Percentiles rank a stretch among this genome's conserved stretches.
phyloP scores from a whole-genome alignment of 2,113 vertebrate species.

The Pionites leucogaster region DNA sequence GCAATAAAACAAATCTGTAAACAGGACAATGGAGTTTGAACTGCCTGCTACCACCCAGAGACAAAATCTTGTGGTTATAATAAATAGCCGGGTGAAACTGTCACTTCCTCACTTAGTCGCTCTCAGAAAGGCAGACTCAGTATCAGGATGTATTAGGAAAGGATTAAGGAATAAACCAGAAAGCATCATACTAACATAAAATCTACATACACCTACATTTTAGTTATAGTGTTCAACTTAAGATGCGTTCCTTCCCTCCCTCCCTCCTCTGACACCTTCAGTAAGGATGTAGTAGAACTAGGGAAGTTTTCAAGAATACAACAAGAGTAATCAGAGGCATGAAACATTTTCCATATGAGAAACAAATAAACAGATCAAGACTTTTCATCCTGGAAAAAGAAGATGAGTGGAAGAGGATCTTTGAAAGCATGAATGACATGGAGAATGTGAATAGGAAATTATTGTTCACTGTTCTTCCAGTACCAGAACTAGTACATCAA shows the following conservation, averaged over 20 bases:
- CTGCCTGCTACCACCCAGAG: background rate
- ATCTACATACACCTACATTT: background rate
- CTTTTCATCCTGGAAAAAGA: background rate
- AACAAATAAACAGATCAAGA: background rate
- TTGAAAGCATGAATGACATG: constrained; percentile 26
- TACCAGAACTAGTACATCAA: constrained; percentile 1
- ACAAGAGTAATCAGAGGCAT: background rate
- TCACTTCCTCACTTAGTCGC: background rate
- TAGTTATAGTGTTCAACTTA: background rate
- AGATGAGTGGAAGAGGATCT: background rate
- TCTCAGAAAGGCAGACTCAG: background rate
- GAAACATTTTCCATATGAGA: background rate
- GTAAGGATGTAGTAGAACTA: background rate
- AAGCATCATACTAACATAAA: background rate
- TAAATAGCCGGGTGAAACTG: background rate
- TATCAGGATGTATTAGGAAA: background rate
- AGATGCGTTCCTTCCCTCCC: background rate
- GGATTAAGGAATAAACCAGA: background rate
- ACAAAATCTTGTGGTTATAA: background rate
- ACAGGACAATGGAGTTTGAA: background rate
- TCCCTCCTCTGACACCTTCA: background rate
- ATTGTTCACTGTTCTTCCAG: background rate
- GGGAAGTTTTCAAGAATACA: background rate
- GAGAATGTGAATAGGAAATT: constrained; percentile 1
- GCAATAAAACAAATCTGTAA: background rate